Evolutionary conservation across 2,113 vertebrate genomes (phyloP).

Genomic region (Urocitellus parryii): DNA sequence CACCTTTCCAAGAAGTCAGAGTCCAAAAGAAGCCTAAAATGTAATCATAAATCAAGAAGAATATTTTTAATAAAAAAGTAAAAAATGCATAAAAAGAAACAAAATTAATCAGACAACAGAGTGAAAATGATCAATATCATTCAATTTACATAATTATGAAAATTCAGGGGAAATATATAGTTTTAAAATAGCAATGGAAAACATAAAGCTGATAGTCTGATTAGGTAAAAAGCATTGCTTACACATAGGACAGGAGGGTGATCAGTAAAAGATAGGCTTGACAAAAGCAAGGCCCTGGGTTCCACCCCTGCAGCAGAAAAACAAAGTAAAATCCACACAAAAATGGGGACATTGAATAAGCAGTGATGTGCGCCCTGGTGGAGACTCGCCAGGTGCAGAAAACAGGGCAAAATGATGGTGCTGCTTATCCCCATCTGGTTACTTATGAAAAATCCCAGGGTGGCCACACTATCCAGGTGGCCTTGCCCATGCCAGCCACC

Average conservation of each 20-base stretch:
- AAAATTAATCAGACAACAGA: neutral
- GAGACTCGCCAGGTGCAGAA: neutral
- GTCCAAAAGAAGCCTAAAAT: neutral
- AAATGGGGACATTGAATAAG: too few species aligned
- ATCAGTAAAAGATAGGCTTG: neutral
- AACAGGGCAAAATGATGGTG: neutral
- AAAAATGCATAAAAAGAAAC: neutral
- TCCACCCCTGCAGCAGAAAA: neutral
- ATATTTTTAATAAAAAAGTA: neutral
- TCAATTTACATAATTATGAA: neutral
- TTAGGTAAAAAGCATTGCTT: neutral
- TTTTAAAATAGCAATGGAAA: neutral
- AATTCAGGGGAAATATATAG: neutral
- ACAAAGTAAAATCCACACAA: neutral
- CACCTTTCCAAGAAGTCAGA: neutral
- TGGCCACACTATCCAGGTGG: neutral
- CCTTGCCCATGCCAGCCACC: rapidly evolving
- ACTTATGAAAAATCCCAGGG: neutral
- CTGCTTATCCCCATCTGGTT: neutral
- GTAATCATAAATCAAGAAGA: neutral
- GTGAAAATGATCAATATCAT: neutral
- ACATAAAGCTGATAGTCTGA: neutral
- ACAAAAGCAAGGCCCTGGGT: neutral
- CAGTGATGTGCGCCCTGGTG: neutral
- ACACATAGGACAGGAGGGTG: neutral